These are phyloP conservation scores for Brienomyrus longianalis DNA, from an alignment of 2,113 vertebrate genomes.

Conservation along the genomic window DNA sequence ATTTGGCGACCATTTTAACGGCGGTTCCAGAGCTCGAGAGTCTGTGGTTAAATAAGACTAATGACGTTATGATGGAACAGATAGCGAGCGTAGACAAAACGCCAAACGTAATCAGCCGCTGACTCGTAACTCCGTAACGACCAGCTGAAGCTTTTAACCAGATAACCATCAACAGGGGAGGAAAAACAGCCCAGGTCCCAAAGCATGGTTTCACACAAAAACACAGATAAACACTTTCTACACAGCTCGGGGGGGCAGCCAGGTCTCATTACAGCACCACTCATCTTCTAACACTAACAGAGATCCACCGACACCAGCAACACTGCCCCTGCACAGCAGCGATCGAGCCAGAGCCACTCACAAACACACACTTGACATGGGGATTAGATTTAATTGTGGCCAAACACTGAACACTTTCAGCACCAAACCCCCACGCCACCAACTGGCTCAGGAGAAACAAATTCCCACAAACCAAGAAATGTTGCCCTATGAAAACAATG, in stretches of 20 bases:
- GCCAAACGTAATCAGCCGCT: background rate
- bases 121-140: background rate
- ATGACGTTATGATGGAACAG: background rate
- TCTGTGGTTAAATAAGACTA: background rate
- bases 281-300: background rate
- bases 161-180: background rate
- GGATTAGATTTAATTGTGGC: background rate
- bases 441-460: background rate
- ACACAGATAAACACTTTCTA: background rate
- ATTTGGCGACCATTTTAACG: background rate
- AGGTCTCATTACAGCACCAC: background rate
- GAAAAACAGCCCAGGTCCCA: background rate
- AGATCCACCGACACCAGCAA: background rate
- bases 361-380: background rate
- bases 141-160: background rate
- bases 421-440: background rate
- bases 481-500: background rate
- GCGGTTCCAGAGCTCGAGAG: background rate
- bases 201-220: background rate
- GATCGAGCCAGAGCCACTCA: background rate
- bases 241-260: background rate
- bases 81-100: background rate
- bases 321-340: background rate
- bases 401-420: background rate
- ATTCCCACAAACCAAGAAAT: background rate